Percentiles rank a stretch among this genome's conserved stretches.
Conservation (phyloP, 2,888 invertebrate genomes). For the Limnephilus marmoratus region DNA sequence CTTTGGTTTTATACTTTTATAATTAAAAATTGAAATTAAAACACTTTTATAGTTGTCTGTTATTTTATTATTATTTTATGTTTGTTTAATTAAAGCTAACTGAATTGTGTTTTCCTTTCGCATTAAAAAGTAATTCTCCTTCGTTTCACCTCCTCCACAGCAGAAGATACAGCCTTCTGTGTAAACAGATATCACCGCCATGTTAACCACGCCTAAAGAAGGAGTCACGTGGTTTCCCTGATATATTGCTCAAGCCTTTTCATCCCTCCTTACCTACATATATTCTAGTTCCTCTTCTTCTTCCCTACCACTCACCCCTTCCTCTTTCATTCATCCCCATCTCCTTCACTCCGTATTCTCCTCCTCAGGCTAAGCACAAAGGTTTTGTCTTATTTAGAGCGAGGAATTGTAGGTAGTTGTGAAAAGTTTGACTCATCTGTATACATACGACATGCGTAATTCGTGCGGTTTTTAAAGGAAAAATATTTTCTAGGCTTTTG, state of each 20-base stretch:
- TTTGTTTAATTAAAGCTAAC: background rate
- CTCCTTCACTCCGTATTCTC: background rate
- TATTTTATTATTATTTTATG: too few relatives aligned
- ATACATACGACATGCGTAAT: background rate
- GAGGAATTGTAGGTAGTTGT: background rate
- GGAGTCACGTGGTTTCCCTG: constrained; percentile 54
- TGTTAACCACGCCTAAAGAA: constrained; percentile 35
- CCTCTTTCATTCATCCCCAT: background rate
- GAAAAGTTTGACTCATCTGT: background rate
- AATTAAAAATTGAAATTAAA: too few relatives aligned
- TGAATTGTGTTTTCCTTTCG: background rate
- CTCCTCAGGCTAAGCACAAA: constrained; percentile 35
- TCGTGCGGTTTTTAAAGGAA: background rate
- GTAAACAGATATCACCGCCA: constrained; percentile 14
- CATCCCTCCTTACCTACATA: constrained; percentile 32
- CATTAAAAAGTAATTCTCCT: background rate
- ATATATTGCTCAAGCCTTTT: constrained; percentile 52
- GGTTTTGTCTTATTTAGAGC: constrained; percentile 42
- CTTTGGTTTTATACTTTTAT: background rate
- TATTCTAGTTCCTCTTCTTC: constrained; percentile 13
- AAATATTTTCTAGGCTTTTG: background rate
- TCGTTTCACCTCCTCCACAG: background rate
- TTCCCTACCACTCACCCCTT: background rate
- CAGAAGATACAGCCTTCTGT: background rate
- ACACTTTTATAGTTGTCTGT: too few relatives aligned